phyloP scores from a whole-genome alignment of 92 coral and sea anemone genomes.

The Hydrozoanthus gracilis region DNA sequence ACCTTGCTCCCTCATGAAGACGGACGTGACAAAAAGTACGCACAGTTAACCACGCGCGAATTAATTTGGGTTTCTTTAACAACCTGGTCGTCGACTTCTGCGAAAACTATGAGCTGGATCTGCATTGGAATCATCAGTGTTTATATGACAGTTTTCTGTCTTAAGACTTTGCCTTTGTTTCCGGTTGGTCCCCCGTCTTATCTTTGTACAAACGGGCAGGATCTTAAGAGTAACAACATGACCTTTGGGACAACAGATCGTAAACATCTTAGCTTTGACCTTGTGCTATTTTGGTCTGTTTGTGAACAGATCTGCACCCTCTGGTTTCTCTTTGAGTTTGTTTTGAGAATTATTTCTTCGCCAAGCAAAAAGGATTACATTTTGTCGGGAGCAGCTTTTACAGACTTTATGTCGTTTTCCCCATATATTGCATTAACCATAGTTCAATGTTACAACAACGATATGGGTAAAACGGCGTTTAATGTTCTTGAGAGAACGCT shows the following conservation, averaged over 20 bases:
- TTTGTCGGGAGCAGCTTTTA: constrained; percentile 52
- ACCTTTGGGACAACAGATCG: background rate
- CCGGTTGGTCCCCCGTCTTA: background rate
- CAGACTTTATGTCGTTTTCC: constrained; percentile 57
- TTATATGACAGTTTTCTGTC: constrained; percentile 25
- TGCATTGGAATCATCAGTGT: constrained; percentile 12
- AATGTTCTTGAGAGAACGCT: constrained; percentile 26
- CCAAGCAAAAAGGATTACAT: constrained; percentile 43
- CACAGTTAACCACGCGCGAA: constrained; percentile 1
- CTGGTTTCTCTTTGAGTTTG: constrained; percentile 64
- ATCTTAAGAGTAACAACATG: background rate
- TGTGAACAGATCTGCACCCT: constrained; percentile 58
- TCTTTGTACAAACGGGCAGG: constrained; percentile 14
- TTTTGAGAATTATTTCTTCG: constrained; percentile 48
- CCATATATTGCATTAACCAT: constrained; percentile 47
- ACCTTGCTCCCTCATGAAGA: constrained; percentile 2
- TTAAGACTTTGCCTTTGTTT: constrained; percentile 30
- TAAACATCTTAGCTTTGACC: background rate
- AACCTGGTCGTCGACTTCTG: constrained; percentile 20
- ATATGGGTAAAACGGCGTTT: background rate
- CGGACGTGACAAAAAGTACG: background rate
- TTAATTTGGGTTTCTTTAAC: constrained; percentile 28
- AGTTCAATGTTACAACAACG: constrained; percentile 14
- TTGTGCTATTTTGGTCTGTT: constrained; percentile 60
- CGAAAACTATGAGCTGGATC: constrained; percentile 31